Evolutionary conservation across 2,113 vertebrate species (phyloP).

Genomic region (Nettapus auritus): DNA sequence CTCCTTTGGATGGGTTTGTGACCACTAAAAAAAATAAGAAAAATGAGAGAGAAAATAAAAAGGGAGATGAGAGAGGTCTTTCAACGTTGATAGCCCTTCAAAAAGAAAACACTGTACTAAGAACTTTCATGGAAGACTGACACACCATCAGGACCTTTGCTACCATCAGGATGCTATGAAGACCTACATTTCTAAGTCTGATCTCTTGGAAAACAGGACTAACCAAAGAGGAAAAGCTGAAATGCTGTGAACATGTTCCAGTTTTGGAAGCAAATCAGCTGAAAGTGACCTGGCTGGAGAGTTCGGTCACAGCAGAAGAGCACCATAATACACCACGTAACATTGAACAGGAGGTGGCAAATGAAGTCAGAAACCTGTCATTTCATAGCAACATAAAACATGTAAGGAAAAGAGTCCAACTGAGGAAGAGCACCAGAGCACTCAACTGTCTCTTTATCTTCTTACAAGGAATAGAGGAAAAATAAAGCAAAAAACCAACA

Average conservation of each 20-base stretch:
- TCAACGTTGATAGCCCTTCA: background rate
- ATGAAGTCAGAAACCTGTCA: background rate
- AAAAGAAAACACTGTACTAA: background rate
- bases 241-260: background rate
- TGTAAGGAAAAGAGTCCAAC: background rate
- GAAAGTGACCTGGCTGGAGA: background rate
- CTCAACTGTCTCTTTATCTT: background rate
- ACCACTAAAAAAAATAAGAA: background rate
- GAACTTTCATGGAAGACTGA: background rate
- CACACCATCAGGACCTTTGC: background rate
- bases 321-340: background rate
- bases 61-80: background rate
- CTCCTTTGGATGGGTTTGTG: background rate
- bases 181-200: background rate
- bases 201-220: background rate
- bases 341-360: background rate
- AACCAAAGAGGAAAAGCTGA: background rate
- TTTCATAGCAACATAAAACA: background rate
- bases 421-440: background rate
- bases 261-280: background rate
- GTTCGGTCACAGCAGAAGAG: background rate
- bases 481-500: background rate
- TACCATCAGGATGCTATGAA: background rate
- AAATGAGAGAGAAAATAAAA: background rate
- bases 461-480: background rate